phyloP scores from a whole-genome alignment of 2,797 vertebrate genomes.

The Darevskia mixta region DNA sequence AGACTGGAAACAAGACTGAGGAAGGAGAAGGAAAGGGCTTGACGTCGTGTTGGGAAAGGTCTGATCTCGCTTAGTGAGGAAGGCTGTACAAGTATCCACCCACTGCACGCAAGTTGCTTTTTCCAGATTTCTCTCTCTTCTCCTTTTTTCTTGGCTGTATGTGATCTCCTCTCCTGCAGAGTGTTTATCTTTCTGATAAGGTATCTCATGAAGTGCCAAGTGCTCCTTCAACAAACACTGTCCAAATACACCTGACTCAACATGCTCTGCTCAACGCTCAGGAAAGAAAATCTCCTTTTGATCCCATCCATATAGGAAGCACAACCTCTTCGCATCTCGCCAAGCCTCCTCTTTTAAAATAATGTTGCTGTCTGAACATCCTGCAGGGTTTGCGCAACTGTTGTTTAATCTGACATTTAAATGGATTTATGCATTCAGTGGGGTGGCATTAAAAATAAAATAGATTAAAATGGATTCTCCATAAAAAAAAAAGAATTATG shows the following conservation, averaged over 20 bases:
- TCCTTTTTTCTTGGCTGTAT: neutral
- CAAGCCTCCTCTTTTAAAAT: neutral
- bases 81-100: neutral
- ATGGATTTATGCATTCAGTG: neutral
- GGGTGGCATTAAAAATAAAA: slow-evolving; percentile 22
- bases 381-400: neutral
- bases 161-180: neutral
- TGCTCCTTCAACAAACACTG: neutral
- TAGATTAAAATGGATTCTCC: neutral
- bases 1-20: too few species aligned
- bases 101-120: neutral
- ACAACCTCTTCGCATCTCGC: neutral
- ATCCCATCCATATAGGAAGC: neutral
- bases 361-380: neutral
- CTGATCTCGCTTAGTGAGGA: too few species aligned
- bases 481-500: neutral
- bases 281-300: neutral
- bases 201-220: neutral
- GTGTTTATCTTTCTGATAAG: neutral
- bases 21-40: too few species aligned
- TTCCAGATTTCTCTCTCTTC: neutral
- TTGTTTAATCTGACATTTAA: slow-evolving; percentile 18
- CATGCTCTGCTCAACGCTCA: neutral
- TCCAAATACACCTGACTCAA: neutral
- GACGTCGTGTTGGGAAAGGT: too few species aligned